Evolutionary conservation across 2,888 invertebrate species (phyloP).

Genomic region (Thalpophila matura): DNA sequence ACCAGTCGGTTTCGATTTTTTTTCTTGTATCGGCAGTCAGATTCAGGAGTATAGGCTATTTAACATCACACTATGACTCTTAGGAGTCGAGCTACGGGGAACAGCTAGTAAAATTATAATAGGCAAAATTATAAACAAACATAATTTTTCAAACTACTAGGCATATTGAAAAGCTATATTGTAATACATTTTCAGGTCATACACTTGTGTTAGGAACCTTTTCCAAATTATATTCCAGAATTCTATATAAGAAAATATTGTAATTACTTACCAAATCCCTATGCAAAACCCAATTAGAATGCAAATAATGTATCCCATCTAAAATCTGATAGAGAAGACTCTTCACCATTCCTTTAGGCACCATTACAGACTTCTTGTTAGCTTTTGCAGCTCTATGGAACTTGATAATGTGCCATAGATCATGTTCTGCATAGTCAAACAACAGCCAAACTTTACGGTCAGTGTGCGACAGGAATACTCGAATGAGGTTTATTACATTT

Average conservation of each 20-base stretch:
- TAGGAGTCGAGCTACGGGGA: too few species aligned
- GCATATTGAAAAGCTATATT: too few species aligned
- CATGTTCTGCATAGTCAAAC: constrained; percentile 99
- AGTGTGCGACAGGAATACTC: constrained; percentile 98
- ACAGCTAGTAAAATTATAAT: too few species aligned
- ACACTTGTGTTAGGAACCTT: too few species aligned
- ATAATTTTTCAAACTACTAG: too few species aligned
- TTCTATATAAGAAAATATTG: not conserved
- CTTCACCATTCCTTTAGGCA: constrained; percentile 99
- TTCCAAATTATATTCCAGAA: not conserved
- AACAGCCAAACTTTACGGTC: constrained; percentile 99
- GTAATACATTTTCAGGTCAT: too few species aligned
- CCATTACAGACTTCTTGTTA: constrained; percentile 98
- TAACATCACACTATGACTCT: too few species aligned
- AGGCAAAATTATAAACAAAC: too few species aligned
- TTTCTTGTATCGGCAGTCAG: too few species aligned
- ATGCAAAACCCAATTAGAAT: constrained; percentile 99
- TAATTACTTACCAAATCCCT: constrained; percentile 95
- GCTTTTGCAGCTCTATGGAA: constrained; percentile 99
- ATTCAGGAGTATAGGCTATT: too few species aligned
- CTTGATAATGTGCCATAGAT: constrained; percentile 99
- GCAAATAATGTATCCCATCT: constrained; percentile 99
- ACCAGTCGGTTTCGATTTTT: too few species aligned
- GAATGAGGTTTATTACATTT: constrained; percentile 98
- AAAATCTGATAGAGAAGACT: constrained; percentile 99